phyloP scores from a whole-genome alignment of 2,797 vertebrate species.

The Microctenopoma lineatum region DNA sequence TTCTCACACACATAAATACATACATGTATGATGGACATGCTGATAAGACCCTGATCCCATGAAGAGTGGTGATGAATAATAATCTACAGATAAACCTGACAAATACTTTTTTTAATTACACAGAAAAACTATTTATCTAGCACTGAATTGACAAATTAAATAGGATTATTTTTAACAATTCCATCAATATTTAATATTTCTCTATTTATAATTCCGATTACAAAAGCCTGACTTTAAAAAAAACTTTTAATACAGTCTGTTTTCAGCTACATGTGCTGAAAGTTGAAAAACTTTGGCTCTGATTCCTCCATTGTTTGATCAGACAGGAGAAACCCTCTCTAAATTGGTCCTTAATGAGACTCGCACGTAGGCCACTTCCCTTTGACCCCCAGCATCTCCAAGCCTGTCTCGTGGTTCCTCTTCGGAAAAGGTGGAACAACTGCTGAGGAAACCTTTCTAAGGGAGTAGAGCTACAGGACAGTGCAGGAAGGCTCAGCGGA shows the following conservation, averaged over 20 bases:
- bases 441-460: slow-evolving; percentile 85
- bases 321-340: slow-evolving; percentile 62
- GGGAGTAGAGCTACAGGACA: slow-evolving; percentile 70
- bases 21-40: slow-evolving; percentile 1
- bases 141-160: background rate
- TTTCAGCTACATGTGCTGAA: slow-evolving; percentile 25
- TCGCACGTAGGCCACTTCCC: slow-evolving; percentile 80
- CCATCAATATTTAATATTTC: no score
- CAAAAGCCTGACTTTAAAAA: background rate
- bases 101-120: no score
- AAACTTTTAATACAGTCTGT: background rate
- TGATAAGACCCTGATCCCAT: background rate
- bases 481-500: slow-evolving; percentile 79
- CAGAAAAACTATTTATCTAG: background rate
- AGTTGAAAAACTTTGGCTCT: slow-evolving; percentile 66
- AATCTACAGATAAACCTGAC: no score
- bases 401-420: slow-evolving; percentile 79
- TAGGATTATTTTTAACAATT: no score
- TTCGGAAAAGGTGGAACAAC: slow-evolving; percentile 85
- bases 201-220: background rate
- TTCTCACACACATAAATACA: slow-evolving; percentile 64
- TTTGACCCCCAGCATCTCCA: slow-evolving; percentile 73
- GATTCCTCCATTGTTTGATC: slow-evolving; percentile 75
- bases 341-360: slow-evolving; percentile 71
- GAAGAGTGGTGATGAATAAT: background rate